Base-by-base conservation (phyloP, 2,888 invertebrate genomes). In the Gordius sp. region DNA sequence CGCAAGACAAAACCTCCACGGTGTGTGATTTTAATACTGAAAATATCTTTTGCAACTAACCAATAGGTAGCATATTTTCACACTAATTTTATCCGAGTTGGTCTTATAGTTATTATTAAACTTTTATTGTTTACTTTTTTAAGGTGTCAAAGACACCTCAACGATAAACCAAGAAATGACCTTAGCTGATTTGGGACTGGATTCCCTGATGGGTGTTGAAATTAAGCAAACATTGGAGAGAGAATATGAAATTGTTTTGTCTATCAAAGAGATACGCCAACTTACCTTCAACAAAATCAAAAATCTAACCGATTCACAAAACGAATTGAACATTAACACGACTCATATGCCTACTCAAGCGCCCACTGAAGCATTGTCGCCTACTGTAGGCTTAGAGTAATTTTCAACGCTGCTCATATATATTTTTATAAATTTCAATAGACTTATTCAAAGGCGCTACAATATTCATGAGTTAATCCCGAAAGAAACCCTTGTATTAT, bases 191-290 rank as follows among this genome's bases (percentile, higher is more conserved):
- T 76, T 97, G 41, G 93, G 93, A 60, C 83, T 97, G 79, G 93
- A 97, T 68, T 91, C 91, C 1, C 73, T 97, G 62, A 93, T 93
- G 93, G 89, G 89, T 53, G 87, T 93, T 1, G 97, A 97, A 75
- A 86, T 97, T 66, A 91, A 91, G 61, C 73, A 73, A 62, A 68
- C 71, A 2, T 62, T 74, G 39, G 73, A 74, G 61, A 63, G 72
- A 60, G 71, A 71, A 61, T 87, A 81, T 71, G 89, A 93, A 69
- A 72, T 91, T 59, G 79, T 82, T 24, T 73, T 93, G 60, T 80
- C 81, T 60, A 82, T 86, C 63, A 82, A 83, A 69, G 87, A 89
- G 71, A 85, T 91, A 64, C 77, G 89, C 60, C 76, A 63, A 56
- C 64, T 69, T 16, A 68, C 66, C 8, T 54, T 54, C 20, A 54